Evolutionary conservation across 1,140 invertebrate genomes (phyloP), one percentile per base, ranked within the genome.

Genomic region (Drosophila sproati): DNA sequence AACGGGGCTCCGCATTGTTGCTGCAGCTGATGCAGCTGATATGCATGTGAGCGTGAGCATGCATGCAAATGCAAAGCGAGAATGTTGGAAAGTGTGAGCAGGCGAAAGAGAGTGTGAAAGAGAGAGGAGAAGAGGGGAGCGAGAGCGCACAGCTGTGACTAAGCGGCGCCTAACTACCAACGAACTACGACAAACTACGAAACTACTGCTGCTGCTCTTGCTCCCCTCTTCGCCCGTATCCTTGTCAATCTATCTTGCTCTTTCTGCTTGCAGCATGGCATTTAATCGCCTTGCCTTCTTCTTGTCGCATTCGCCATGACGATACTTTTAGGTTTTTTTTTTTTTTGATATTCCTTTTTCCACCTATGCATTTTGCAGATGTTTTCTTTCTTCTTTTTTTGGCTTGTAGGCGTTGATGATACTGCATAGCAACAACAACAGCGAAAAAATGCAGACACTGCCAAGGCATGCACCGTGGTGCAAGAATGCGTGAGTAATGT

Each of bases 341-440:
- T 68, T 71, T 74, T 73, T 67, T 77, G 61, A 20, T 78, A 56
- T 55, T 73, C 60, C 12, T 63, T 63, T 50, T 77, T 68, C 77
- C 60, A 41, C 54, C 77, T 64, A 74, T 80, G 78, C 74, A 83
- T 83, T 86, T 83, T 83, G 77, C 72, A 74, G 56, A 20, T 61
- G 3, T 32, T 48, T 29, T 20, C 7, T 20, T 59, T 54, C 12
- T 32, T 41, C 68, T 78, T 77, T 72, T 80, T 85, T 71, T 86
- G 82, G 78, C 59, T 80, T 73, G 85, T 87, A 88, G 85, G 83
- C 83, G 83, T 87, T 88, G 85, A 87, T 87, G 85, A 89, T 88
- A 87, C 69, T 76, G 81, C 39, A 54, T 55, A 70, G 55, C 75
- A 78, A 39, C 72, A 68, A 68, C 70, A 62, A 34, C 67, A 67